A percentile compares a stretch with the other conserved stretches of the same genome.
phyloP scores from a whole-genome alignment of 1,140 invertebrate genomes.

The Drosophila repleta region DNA sequence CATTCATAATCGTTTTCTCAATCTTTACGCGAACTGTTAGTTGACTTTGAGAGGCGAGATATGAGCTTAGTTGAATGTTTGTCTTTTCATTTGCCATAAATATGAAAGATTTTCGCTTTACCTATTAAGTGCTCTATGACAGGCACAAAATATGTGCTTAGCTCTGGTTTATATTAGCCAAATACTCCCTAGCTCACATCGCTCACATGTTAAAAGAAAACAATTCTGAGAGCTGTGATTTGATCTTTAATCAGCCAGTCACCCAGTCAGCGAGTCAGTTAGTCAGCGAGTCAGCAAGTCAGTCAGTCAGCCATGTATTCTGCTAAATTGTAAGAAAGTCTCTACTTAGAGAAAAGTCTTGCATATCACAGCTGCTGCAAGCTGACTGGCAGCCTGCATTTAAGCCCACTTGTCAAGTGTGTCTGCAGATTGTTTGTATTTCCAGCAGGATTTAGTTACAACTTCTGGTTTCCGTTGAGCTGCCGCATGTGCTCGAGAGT shows the following conservation, averaged over 20 bases:
- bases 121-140: no score
- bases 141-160: no score
- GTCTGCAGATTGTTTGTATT: constrained; percentile 28
- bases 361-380: constrained; percentile 4
- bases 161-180: no score
- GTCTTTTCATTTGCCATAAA: constrained; percentile 9
- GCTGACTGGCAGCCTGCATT: constrained; percentile 19
- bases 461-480: background rate
- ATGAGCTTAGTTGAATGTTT: background rate
- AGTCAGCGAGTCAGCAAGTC: no score
- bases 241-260: background rate
- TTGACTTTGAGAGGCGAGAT: constrained; percentile 22
- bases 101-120: constrained; percentile 3
- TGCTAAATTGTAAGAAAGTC: background rate
- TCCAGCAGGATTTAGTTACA: constrained; percentile 14
- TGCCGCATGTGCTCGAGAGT: background rate
- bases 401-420: constrained; percentile 21
- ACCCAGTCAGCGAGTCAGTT: no score
- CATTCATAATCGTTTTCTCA: constrained; percentile 9
- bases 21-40: background rate
- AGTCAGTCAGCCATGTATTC: no score
- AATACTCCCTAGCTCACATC: no score
- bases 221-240: background rate
- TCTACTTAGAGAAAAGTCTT: background rate
- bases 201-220: background rate